A percentile compares a stretch with the other conserved stretches of the same genome.
Evolutionary conservation across 2,888 invertebrate species (phyloP).

Genomic region (Lasioglossum villosulum): DNA sequence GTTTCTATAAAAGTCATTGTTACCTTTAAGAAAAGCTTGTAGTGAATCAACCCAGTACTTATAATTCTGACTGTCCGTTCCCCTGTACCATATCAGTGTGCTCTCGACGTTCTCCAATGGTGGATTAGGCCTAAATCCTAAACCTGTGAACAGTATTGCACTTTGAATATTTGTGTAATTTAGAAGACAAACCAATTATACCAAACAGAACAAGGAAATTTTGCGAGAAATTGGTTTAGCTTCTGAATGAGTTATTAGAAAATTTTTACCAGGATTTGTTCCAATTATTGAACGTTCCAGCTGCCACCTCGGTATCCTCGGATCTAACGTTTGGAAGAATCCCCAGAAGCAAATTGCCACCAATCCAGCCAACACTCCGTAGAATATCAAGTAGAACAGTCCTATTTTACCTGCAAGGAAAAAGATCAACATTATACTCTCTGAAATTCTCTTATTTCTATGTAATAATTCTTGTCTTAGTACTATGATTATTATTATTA

Average conservation of each 20-base stretch:
- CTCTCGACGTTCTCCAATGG: slow-evolving; percentile 94
- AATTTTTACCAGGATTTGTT: slow-evolving; percentile 93
- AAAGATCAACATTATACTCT: slow-evolving; percentile 18
- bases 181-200: neutral
- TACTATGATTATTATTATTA: no score
- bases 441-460: no score
- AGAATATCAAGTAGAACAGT: slow-evolving; percentile 98
- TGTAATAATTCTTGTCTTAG: no score
- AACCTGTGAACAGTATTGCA: slow-evolving; percentile 84
- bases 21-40: slow-evolving; percentile 91
- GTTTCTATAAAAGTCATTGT: neutral
- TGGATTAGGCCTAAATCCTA: slow-evolving; percentile 98
- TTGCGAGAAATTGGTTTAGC: neutral
- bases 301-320: slow-evolving; percentile 95
- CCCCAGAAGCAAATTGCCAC: slow-evolving; percentile 98
- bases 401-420: slow-evolving; percentile 93
- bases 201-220: neutral
- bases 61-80: slow-evolving; percentile 91
- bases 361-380: slow-evolving; percentile 94
- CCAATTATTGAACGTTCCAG: slow-evolving; percentile 95
- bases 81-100: slow-evolving; percentile 97
- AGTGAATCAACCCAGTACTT: slow-evolving; percentile 92
- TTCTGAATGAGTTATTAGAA: neutral
- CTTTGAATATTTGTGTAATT: neutral
- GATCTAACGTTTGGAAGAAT: slow-evolving; percentile 95